Percentiles rank a stretch among this genome's conserved stretches.
These are phyloP conservation scores for Platyscapa corneri DNA, from an alignment of 1,140 invertebrate species.

Conservation along the genomic window DNA sequence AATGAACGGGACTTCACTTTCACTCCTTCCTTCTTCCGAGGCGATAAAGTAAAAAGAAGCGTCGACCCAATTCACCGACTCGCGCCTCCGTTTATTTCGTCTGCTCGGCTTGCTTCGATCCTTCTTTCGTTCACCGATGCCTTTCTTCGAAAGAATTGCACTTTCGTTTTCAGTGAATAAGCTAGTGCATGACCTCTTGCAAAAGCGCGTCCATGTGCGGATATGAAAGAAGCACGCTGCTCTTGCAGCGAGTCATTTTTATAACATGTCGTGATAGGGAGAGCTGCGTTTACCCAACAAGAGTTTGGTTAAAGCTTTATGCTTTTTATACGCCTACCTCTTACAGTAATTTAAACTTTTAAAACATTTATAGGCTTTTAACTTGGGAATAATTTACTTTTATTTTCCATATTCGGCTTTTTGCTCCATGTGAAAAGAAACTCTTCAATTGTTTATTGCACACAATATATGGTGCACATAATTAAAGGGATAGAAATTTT, in stretches of 20 bases:
- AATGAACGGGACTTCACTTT: constrained; percentile 2
- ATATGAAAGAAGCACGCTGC: not conserved
- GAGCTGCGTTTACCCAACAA: not conserved
- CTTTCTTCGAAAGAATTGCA: not conserved
- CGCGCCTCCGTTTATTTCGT: not conserved
- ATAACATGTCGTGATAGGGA: not conserved
- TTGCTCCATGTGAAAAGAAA: not conserved
- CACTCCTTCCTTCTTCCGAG: constrained; percentile 31
- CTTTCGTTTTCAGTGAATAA: not conserved
- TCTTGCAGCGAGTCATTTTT: not conserved
- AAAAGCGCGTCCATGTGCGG: not conserved
- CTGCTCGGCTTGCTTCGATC: not conserved
- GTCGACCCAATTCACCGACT: constrained; percentile 4
- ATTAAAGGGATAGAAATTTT: too few species aligned
- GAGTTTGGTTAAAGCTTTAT: not conserved
- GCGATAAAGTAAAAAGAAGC: not conserved
- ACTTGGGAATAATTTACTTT: too few species aligned
- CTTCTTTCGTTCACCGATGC: not conserved
- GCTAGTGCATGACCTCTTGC: not conserved
- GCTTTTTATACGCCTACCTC: not conserved
- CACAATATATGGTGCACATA: too few species aligned
- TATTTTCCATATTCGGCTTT: not conserved
- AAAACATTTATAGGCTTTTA: not conserved
- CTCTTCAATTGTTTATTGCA: not conserved
- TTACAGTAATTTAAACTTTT: not conserved